Base-by-base conservation (phyloP, 2,113 vertebrate species). In the Passer domesticus region DNA sequence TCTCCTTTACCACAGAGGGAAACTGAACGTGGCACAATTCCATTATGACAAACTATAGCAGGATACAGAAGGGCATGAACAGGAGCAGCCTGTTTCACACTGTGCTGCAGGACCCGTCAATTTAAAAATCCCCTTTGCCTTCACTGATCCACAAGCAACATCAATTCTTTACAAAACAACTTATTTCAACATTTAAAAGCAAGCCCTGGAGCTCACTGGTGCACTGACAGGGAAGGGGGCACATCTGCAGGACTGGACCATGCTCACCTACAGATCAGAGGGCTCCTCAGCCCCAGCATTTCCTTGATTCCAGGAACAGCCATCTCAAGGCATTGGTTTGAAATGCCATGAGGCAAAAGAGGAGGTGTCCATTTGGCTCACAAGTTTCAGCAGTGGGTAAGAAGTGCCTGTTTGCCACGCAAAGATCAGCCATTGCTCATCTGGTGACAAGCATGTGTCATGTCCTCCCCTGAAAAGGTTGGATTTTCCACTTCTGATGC, bases 361-460 rank as follows among this genome's bases (percentile, higher is more conserved):
- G 44, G 20, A 41, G 64, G 17, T 33, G 17, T 18, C 49, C 22
- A 17, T 41, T 91, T 21, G 89, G n/a, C 74, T 46, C 59, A 16
- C 31, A 56, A 46, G 31, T 37, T 82, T 22, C 55, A 92, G 77
- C 22, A 76, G 73, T 4, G 37, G 75, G 23, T 53, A 46, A 33
- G 35, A 47, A 83, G 56, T 5, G 13, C 1, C 0, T 44, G 55
- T 50, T 58, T 87, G 58, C 74, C 67, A 49, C 0, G 1, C 23
- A 85, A 73, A 9, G 24, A 35, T 14, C 67, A 66, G 46, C 37
- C 39, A 35, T 55, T 90, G 59, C 89, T 83, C 55, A 59, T 90
- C 89, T 95, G 63, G 49, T 95, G 85, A 66, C 30, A 66, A 74
- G 35, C 81, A 92, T 55, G 78, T 90, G 93, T 94, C 78, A 37